Conservation (phyloP, 2,888 invertebrate genomes). For the Diarsia brunnea region DNA sequence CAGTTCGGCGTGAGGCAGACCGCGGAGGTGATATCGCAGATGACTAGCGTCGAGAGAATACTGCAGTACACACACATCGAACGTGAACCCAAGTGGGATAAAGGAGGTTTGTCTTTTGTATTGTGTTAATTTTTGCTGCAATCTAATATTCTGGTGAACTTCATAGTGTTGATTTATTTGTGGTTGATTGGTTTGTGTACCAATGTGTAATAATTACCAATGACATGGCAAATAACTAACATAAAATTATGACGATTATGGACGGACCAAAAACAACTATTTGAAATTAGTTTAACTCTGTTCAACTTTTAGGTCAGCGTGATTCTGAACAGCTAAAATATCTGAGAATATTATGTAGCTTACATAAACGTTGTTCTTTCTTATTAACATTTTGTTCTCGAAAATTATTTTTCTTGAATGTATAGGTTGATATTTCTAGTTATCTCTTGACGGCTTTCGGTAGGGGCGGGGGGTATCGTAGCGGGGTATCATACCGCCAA, state of each 20-base stretch:
- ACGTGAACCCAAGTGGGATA: constrained; percentile 90
- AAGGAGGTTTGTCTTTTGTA: constrained; percentile 79
- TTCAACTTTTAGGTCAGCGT: neutral
- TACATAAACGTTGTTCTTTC: neutral
- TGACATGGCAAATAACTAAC: neutral
- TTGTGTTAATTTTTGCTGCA: neutral
- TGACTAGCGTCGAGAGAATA: constrained; percentile 94
- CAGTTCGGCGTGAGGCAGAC: constrained; percentile 93
- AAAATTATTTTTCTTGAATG: neutral
- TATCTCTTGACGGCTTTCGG: no score
- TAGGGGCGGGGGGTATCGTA: no score
- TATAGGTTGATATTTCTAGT: neutral
- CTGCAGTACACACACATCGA: constrained; percentile 93
- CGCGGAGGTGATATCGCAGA: constrained; percentile 93
- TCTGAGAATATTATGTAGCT: neutral
- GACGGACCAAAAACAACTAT: neutral
- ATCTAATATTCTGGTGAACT: neutral
- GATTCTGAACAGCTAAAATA: neutral
- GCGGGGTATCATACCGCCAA: no score
- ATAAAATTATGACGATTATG: neutral
- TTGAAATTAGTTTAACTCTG: neutral
- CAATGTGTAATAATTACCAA: no score
- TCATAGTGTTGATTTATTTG: neutral
- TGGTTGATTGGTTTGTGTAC: no score
- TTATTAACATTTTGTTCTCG: neutral